Base-by-base conservation (phyloP, 2,113 vertebrate species). In the Cariama cristata region DNA sequence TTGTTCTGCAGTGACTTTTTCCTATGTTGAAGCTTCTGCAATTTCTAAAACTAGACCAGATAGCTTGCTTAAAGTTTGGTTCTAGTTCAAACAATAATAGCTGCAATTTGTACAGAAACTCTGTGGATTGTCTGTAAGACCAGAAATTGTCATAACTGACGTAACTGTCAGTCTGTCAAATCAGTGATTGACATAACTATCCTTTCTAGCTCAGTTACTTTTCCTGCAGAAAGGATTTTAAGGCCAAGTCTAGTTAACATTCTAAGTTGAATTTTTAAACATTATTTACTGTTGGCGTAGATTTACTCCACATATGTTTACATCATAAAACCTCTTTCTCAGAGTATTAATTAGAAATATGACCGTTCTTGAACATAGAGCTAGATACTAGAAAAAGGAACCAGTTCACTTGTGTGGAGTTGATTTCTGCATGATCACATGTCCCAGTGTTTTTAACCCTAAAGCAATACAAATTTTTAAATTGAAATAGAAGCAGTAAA, bases 391-490 rank as follows among this genome's bases (percentile, higher is more conserved):
- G 72, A 81, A 96, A 94, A 49, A 81, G 49, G 90, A 86, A 42
- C 50, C 16, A 88, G 52, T 87, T 97, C 12, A 15, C 79, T 93
- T 94, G 38, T 90, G 93, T 97, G 80, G 81, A 94, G 77, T 94
- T 60, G 12, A 88, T 95, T 93, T 85, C 77, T 93, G 44, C 53
- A 52, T 95, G 76, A 95, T 95, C 87, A 85, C 47, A 55, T 97
- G 72, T 97, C 73, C 85, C 71, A 76, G 49, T 96, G 66, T 88
- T 96, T 97, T 94, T 96, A 91, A 91, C 62, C 91, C 93, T 97
- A 84, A 93, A 91, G 90, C 93, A 95, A 94, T 89, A 96, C 80
- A 94, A 90, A 94, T 89, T 92, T 86, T 96, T 93, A 72, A 94
- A 91, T 85, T 94, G 64, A 95, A 95, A 95, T 64, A 73, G 88